A percentile compares a stretch with the other conserved stretches of the same genome.
Conservation (phyloP, 1,140 invertebrate genomes). For the Ips nitidus region DNA sequence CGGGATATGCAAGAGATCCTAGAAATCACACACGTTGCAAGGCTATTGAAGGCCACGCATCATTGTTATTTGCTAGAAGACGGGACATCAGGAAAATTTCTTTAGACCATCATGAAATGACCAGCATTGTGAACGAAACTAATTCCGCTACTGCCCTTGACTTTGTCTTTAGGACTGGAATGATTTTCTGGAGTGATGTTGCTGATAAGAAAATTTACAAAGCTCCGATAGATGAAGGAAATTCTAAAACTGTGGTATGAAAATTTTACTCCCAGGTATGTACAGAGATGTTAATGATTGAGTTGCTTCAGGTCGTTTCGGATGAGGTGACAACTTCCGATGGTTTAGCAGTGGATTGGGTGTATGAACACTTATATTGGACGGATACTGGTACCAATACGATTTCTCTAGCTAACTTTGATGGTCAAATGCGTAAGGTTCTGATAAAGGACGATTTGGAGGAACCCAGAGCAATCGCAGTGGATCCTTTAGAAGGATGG, state of each 20-base stretch:
- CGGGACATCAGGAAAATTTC: slow-evolving; percentile 89
- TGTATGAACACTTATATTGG: slow-evolving; percentile 96
- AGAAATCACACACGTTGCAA: slow-evolving; percentile 82
- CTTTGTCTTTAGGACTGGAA: slow-evolving; percentile 85
- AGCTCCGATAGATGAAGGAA: slow-evolving; percentile 89
- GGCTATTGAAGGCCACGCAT: slow-evolving; percentile 83
- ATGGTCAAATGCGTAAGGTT: slow-evolving; percentile 86
- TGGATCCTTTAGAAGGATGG: slow-evolving; percentile 95
- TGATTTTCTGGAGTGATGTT: slow-evolving; percentile 95
- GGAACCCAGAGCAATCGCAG: slow-evolving; percentile 91
- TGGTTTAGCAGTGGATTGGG: slow-evolving; percentile 95
- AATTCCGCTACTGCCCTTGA: slow-evolving; percentile 85
- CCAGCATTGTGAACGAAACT: slow-evolving; percentile 82
- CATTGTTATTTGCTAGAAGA: slow-evolving; percentile 78
- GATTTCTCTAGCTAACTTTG: slow-evolving; percentile 86
- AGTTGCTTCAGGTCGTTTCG: slow-evolving; percentile 54
- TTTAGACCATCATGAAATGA: slow-evolving; percentile 87
- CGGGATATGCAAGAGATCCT: slow-evolving; percentile 84
- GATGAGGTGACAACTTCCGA: slow-evolving; percentile 86
- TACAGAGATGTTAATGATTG: not conserved
- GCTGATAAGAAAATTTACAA: slow-evolving; percentile 88
- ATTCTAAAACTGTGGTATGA: slow-evolving; percentile 74
- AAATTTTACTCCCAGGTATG: not conserved
- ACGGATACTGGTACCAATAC: slow-evolving; percentile 90
- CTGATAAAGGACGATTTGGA: slow-evolving; percentile 82